Percentiles rank a stretch among this genome's conserved stretches.
Conservation (phyloP, 1,140 invertebrate species). For the honey bee (Apis mellifera) region DNA sequence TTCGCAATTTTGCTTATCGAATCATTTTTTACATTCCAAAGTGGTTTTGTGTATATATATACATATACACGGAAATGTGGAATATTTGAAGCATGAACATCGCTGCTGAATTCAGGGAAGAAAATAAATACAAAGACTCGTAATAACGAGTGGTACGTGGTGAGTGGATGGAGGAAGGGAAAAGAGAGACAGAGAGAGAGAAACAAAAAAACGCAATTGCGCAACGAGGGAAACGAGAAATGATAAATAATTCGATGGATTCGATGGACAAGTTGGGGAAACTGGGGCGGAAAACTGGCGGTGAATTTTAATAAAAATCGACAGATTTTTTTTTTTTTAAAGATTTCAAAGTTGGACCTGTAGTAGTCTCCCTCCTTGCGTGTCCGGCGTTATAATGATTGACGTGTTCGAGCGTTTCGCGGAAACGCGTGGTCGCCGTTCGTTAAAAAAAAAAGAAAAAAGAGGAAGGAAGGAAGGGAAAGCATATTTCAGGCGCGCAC, state of each 20-base stretch:
- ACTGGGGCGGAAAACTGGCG: background rate
- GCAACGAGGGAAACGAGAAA: background rate
- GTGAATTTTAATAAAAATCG: constrained; percentile 11
- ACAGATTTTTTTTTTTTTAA: background rate
- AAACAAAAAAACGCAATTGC: background rate
- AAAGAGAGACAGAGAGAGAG: background rate
- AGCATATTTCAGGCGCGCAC: constrained; percentile 5
- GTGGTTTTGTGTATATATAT: background rate
- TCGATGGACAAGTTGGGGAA: too few relatives aligned
- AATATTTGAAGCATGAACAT: background rate
- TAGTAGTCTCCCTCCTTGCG: background rate
- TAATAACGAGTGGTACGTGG: background rate
- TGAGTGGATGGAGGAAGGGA: background rate
- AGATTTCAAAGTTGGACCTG: background rate
- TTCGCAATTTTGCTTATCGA: constrained; percentile 4
- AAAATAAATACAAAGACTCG: background rate
- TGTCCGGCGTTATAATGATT: constrained; percentile 12
- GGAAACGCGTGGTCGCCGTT: constrained; percentile 17
- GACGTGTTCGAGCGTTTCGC: constrained; percentile 14
- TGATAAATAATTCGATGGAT: background rate
- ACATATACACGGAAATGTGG: background rate
- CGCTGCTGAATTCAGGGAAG: background rate
- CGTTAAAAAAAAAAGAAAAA: background rate
- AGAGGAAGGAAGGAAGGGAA: background rate
- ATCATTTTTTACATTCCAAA: constrained; percentile 1